Base-by-base conservation (phyloP, 2,888 invertebrate species). In the Andricus quercusramuli region DNA sequence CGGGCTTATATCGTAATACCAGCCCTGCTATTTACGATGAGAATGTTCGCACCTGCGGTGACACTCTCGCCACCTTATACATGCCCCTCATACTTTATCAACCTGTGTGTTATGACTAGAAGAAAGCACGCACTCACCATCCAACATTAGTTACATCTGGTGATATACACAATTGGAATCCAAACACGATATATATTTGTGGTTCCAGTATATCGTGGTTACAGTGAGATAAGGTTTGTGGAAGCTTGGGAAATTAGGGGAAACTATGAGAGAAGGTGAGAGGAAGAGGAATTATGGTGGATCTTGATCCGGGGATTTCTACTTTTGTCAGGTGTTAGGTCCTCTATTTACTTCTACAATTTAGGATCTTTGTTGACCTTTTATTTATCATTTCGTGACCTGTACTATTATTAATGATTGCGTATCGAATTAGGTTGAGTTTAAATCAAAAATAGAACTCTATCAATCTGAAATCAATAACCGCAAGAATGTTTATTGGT, bases 41-140 rank as follows among this genome's bases (percentile, higher is more conserved):
- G 92, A 92, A 91, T 89, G 90, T 90, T 88, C 90, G 89, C 92
- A 92, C 92, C 92, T 92, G 92, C 88, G 90, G 88, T 90, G 91
- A 91, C 92, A 91, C 88, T 90, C 78, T 78, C 87, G 86, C 88
- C 87, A 86, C 87, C 88, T 56, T 32, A n/a, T n/a, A 15, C n/a
- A 44, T 20, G 47, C 51, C 68, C 74, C 56, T 56, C 74, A 56
- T 20, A 5, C n/a, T 74, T 74, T 51, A 32, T 56, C 47, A 74
- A 56, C 74, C 17, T 20, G 32, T 74, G 74, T n/a, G 56, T 56
- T 74, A 74, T 74, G 74, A 74, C 29, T n/a, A 74, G 56, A 74
- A 32, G 32, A 56, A 51, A 51, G 77, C 83, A 81, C 78, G 83
- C 81, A 81, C 77, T 66, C 68, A 74, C 29, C 47, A 3, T 68